phyloP scores from a whole-genome alignment of 2,797 vertebrate species.

The Myotis planiceps region DNA sequence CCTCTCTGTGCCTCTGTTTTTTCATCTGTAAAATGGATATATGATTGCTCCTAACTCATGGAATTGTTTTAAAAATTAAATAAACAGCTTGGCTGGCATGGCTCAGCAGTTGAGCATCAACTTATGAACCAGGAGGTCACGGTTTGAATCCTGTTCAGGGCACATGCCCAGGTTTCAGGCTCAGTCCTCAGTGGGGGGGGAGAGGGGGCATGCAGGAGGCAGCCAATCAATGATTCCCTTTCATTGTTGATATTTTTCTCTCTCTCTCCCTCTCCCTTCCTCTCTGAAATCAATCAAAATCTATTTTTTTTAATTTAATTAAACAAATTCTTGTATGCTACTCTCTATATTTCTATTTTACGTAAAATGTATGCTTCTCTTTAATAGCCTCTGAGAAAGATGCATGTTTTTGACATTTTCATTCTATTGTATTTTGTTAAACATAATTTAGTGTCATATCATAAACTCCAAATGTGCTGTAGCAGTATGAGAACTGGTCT shows the following conservation, averaged over 20 bases:
- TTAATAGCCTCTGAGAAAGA: not conserved
- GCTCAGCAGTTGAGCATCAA: not conserved
- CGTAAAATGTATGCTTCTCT: not conserved
- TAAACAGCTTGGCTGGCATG: not conserved
- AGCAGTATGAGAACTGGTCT: not conserved
- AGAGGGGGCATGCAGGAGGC: no score
- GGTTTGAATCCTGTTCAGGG: not conserved
- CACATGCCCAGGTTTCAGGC: not conserved
- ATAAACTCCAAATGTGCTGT: not conserved
- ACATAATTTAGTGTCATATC: not conserved
- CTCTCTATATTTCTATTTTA: not conserved
- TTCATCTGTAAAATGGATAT: not conserved
- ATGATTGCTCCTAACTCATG: not conserved
- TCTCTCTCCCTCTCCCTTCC: no score
- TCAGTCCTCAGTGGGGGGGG: not conserved
- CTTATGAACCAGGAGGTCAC: not conserved
- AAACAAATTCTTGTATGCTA: not conserved
- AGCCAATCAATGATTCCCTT: no score
- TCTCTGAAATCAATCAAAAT: no score
- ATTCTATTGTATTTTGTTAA: not conserved
- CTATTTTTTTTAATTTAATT: not conserved
- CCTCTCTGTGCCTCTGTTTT: not conserved
- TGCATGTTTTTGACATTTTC: not conserved
- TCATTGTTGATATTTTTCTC: no score
- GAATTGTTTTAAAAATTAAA: not conserved